Evolutionary conservation across 2,888 invertebrate genomes (phyloP).

Genomic region (Taphrorychus bicolor): DNA sequence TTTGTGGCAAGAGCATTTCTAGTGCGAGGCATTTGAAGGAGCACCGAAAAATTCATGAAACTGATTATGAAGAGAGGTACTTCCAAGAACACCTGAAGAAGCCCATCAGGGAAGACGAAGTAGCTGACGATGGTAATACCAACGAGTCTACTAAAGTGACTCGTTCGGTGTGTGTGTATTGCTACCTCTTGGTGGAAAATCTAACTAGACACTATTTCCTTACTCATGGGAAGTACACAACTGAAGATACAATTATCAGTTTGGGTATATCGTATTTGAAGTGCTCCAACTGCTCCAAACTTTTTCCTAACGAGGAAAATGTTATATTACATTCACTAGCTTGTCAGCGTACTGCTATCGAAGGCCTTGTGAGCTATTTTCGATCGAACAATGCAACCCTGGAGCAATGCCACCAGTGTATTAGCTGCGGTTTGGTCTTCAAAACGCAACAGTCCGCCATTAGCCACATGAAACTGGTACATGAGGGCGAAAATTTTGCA

Average conservation of each 20-base stretch:
- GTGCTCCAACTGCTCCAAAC: neutral
- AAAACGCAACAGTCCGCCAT: neutral
- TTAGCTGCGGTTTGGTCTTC: neutral
- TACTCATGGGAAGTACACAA: no score
- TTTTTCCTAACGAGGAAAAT: neutral
- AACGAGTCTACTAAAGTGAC: no score
- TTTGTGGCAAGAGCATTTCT: constrained; percentile 32
- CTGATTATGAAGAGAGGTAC: constrained; percentile 24
- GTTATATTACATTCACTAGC: neutral
- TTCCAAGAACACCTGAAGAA: constrained; percentile 35
- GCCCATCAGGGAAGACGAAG: constrained; percentile 32
- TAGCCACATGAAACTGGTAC: neutral
- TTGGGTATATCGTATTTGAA: no score
- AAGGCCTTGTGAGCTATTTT: neutral
- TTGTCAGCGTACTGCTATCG: neutral
- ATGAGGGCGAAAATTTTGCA: neutral
- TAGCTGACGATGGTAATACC: no score
- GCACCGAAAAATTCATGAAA: constrained; percentile 26
- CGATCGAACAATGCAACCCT: neutral
- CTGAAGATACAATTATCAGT: no score
- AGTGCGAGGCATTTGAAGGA: constrained; percentile 34
- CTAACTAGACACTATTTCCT: no score
- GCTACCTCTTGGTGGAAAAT: no score
- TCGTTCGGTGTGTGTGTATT: no score
- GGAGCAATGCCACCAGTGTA: neutral